A percentile compares a stretch with the other conserved stretches of the same genome.
These are phyloP conservation scores for Synergus gifuensis DNA, from an alignment of 2,888 invertebrate species.

Conservation along the genomic window DNA sequence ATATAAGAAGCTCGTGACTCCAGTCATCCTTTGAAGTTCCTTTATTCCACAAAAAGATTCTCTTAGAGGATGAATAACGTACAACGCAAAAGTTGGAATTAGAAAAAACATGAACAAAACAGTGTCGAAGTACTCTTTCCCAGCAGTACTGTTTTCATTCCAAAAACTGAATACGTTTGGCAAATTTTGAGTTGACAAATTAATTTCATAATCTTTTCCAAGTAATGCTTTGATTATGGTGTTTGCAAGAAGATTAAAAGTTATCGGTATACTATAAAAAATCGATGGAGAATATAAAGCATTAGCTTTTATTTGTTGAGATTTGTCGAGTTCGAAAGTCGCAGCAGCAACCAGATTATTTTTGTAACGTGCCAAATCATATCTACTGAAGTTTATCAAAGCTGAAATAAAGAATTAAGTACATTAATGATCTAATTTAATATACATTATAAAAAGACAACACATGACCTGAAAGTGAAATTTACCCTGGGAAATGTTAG, in stretches of 20 bases:
- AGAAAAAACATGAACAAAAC: conserved; percentile 62
- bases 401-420: conserved; percentile 72
- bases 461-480: neutral
- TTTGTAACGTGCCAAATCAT: conserved; percentile 77
- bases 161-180: conserved; percentile 54
- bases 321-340: conserved; percentile 74
- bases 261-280: conserved; percentile 80
- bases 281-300: conserved; percentile 79
- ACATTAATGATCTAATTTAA: neutral
- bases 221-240: conserved; percentile 69
- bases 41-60: conserved; percentile 83
- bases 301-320: conserved; percentile 63
- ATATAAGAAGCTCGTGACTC: conserved; percentile 81
- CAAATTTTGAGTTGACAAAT: conserved; percentile 63
- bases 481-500: conserved; percentile 8
- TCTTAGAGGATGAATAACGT: conserved; percentile 81
- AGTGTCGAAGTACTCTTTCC: conserved; percentile 51
- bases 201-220: conserved; percentile 65
- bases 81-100: conserved; percentile 75
- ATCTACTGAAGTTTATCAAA: conserved; percentile 73
- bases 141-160: conserved; percentile 41
- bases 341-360: conserved; percentile 79
- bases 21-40: conserved; percentile 84
- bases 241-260: conserved; percentile 79
- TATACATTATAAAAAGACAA: neutral